phyloP scores from a whole-genome alignment of 2,113 vertebrate species.

The Ictalurus furcatus region DNA sequence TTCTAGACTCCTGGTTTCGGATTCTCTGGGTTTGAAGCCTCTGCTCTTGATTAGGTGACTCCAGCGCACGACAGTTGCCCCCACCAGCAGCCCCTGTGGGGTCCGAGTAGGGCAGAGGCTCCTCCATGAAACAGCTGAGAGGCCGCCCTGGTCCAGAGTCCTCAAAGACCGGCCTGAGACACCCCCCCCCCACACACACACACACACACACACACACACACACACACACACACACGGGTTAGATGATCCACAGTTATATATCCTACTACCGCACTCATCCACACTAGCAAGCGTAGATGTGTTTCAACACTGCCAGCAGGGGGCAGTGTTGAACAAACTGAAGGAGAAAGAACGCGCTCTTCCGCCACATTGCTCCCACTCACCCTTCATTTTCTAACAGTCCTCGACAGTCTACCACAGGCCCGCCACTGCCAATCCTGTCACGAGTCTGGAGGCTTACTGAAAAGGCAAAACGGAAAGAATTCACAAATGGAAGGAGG shows the following conservation, averaged over 20 bases:
- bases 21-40: slow-evolving; percentile 87
- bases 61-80: slow-evolving; percentile 83
- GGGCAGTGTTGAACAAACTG: slow-evolving; percentile 25
- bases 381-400: slow-evolving; percentile 96
- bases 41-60: slow-evolving; percentile 89
- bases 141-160: slow-evolving; percentile 84
- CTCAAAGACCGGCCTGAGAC: slow-evolving; percentile 85
- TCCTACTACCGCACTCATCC: background rate
- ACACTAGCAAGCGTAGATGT: background rate
- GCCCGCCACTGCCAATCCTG: slow-evolving; percentile 90
- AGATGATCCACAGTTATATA: background rate
- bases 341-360: background rate
- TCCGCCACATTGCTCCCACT: slow-evolving; percentile 54
- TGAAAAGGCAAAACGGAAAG: slow-evolving; percentile 64
- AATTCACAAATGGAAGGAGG: slow-evolving; percentile 13
- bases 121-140: slow-evolving; percentile 91
- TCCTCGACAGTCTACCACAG: slow-evolving; percentile 95
- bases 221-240: background rate
- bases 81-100: slow-evolving; percentile 87
- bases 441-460: slow-evolving; percentile 97
- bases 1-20: slow-evolving; percentile 84
- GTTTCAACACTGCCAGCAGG: slow-evolving; percentile 22
- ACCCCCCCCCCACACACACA: background rate
- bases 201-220: slow-evolving; percentile 1
- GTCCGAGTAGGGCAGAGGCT: slow-evolving; percentile 90